These are phyloP conservation scores for Eonycteris spelaea DNA, from an alignment of 2,113 vertebrate species.

Conservation along the genomic window DNA sequence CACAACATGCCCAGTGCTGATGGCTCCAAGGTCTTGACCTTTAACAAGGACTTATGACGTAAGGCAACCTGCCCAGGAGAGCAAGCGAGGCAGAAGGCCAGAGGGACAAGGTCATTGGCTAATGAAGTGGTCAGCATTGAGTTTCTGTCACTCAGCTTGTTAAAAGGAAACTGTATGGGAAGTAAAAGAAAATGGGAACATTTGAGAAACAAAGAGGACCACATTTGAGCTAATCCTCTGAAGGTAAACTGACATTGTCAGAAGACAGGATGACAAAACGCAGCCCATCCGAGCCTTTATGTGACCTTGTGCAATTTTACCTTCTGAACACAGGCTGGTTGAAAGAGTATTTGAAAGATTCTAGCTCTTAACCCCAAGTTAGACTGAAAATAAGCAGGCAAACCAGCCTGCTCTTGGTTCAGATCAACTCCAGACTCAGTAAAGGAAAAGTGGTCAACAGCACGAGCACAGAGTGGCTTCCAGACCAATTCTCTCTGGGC, in stretches of 20 bases:
- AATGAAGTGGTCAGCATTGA: constrained; percentile 97
- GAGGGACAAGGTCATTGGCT: constrained; percentile 87
- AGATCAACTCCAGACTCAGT: background rate
- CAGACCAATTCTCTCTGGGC: background rate
- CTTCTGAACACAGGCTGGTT: background rate
- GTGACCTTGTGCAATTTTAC: background rate
- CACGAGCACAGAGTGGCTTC: background rate
- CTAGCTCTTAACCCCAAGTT: background rate
- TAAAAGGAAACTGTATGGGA: constrained; percentile 77
- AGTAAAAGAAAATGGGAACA: constrained; percentile 66
- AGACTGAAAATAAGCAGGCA: background rate
- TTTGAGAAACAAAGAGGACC: constrained; percentile 64
- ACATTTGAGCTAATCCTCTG: background rate
- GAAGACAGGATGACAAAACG: background rate
- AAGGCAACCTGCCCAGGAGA: constrained; percentile 88
- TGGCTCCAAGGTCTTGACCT: constrained; percentile 89
- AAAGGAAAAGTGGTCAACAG: background rate
- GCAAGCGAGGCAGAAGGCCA: constrained; percentile 83
- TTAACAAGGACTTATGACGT: constrained; percentile 85
- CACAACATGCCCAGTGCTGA: constrained; percentile 78
- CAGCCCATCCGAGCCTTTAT: accelerated
- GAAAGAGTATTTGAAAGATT: background rate
- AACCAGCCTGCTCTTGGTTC: background rate
- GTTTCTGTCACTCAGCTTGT: constrained; percentile 93
- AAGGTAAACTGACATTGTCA: background rate